Evolutionary conservation across 2,888 invertebrate genomes (phyloP).

Genomic region (Aphodius sticticus): DNA sequence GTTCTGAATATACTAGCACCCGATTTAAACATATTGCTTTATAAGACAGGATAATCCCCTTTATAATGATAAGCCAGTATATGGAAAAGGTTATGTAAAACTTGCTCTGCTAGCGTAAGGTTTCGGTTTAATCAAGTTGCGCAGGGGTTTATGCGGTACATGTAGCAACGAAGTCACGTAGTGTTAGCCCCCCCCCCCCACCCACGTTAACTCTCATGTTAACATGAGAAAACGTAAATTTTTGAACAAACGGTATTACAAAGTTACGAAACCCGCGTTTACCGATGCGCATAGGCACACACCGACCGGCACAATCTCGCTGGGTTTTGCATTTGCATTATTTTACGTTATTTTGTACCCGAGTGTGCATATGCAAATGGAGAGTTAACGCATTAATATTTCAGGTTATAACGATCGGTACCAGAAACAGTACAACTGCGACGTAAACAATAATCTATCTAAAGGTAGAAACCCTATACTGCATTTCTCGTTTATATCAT

Average conservation of each 20-base stretch:
- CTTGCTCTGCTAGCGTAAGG: neutral
- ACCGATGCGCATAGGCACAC: neutral
- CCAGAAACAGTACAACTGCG: neutral
- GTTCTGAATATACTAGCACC: no score
- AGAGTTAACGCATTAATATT: neutral
- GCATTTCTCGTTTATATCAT: no score
- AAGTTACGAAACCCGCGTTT: neutral
- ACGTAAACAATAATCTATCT: neutral
- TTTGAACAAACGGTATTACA: neutral
- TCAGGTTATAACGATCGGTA: neutral
- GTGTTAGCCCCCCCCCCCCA: neutral
- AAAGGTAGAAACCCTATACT: no score
- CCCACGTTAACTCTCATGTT: neutral
- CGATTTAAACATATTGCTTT: no score
- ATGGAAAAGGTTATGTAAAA: neutral
- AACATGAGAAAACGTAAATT: neutral
- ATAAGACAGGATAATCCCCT: no score
- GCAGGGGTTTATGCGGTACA: neutral
- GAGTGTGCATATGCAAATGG: neutral
- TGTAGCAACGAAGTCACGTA: neutral
- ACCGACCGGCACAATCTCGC: neutral
- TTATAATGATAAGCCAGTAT: no score
- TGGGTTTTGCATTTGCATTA: neutral
- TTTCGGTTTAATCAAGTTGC: neutral
- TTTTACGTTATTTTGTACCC: neutral